Evolutionary conservation across 2,888 invertebrate species (phyloP).

Genomic region (Drosophila pegasa): DNA sequence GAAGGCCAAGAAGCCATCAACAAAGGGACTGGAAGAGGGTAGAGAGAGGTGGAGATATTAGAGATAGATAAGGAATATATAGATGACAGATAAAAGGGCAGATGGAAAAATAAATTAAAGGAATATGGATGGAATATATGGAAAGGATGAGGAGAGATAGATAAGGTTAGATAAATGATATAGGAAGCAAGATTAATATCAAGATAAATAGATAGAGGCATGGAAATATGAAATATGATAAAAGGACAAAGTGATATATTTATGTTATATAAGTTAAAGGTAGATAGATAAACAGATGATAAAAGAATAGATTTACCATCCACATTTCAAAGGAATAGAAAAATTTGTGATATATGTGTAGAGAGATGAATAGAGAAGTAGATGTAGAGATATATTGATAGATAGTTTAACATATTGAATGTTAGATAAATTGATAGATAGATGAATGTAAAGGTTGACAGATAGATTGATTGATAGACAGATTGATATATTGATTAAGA

Average conservation of each 20-base stretch:
- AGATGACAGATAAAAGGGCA: neutral
- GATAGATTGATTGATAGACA: neutral
- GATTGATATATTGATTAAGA: neutral
- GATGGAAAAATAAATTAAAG: neutral
- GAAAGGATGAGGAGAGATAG: neutral
- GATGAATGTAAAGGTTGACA: neutral
- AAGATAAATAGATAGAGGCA: neutral
- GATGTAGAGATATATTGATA: no score
- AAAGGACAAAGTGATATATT: no score
- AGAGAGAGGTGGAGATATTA: neutral
- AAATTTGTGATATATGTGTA: no score
- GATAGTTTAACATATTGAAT: no score
- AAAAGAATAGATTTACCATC: no score
- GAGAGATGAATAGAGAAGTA: neutral
- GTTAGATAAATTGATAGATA: neutral
- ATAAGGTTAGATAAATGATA: neutral
- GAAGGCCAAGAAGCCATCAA: conserved; percentile 93
- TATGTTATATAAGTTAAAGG: no score
- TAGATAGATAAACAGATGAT: no score
- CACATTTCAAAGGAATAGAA: no score
- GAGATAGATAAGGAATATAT: neutral
- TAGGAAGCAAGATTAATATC: neutral
- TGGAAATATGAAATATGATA: no score
- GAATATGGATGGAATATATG: neutral
- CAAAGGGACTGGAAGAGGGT: conserved; percentile 87